phyloP scores from a whole-genome alignment of 2,113 vertebrate genomes.

The Megaceryle maxima region DNA sequence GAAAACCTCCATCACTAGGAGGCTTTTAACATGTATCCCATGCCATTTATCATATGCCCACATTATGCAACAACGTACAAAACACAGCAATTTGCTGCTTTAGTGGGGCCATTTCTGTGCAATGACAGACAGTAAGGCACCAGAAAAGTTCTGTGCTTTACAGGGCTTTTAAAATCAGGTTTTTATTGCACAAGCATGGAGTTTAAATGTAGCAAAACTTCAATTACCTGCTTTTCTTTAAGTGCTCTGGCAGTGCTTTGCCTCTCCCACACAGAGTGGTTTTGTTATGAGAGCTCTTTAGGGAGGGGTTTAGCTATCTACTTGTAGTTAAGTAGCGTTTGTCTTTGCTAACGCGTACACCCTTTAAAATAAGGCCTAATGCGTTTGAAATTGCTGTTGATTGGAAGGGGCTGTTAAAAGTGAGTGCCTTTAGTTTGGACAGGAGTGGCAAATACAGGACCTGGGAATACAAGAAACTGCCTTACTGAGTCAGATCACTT shows the following conservation, averaged over 20 bases:
- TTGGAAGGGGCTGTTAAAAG: background rate
- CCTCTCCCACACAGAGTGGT: conserved; percentile 10
- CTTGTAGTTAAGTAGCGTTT: background rate
- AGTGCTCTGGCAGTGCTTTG: background rate
- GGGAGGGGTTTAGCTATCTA: conserved; percentile 5
- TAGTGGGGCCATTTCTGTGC: background rate
- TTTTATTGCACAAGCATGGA: background rate
- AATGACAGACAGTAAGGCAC: background rate
- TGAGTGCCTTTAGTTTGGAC: background rate
- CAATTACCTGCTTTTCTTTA: conserved; percentile 15
- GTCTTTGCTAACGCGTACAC: background rate
- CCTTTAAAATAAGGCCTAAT: background rate
- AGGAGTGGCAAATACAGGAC: background rate
- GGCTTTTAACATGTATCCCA: background rate
- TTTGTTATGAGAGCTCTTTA: conserved; percentile 11
- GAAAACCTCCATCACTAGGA: background rate
- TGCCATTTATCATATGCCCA: background rate
- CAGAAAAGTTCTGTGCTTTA: background rate
- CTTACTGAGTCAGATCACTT: conserved; percentile 6
- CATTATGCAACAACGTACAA: background rate
- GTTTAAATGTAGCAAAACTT: conserved; percentile 20
- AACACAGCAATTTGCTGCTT: background rate
- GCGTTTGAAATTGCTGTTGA: conserved; percentile 1
- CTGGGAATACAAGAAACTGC: background rate
- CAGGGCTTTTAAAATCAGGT: background rate